Conservation (phyloP, 2,888 invertebrate genomes). For the Thymelicus acteon region DNA sequence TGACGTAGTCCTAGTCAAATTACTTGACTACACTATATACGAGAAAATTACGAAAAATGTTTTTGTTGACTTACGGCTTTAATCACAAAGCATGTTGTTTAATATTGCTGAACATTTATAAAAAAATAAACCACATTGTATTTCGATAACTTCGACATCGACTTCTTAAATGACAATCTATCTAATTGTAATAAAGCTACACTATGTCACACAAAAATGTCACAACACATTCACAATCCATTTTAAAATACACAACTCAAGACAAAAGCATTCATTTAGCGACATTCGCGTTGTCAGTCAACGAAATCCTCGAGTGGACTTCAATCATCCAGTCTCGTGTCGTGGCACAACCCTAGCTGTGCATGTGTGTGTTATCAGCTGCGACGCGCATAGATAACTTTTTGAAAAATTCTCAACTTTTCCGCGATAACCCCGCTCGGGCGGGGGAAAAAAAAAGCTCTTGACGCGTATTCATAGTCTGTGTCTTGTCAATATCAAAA, state of each 20-base stretch:
- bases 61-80: neutral
- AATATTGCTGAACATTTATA: neutral
- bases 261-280: neutral
- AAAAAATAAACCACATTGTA: neutral
- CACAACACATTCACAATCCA: neutral
- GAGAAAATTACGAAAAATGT: neutral
- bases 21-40: neutral
- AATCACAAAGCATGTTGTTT: neutral
- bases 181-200: neutral
- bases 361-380: conserved; percentile 64
- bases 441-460: conserved; percentile 73
- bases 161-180: neutral
- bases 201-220: neutral
- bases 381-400: conserved; percentile 77
- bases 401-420: conserved; percentile 84
- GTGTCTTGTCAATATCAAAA: neutral
- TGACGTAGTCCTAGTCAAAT: neutral
- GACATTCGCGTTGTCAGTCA: conserved; percentile 13
- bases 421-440: conserved; percentile 80
- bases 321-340: conserved; percentile 27
- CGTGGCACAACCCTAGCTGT: conserved; percentile 64
- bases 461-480: conserved; percentile 62
- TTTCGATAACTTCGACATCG: neutral
- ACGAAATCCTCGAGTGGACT: conserved; percentile 44
- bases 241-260: neutral